These are phyloP conservation scores for Drosophila nr. perissopoda DNA, from an alignment of 2,888 invertebrate genomes.

Conservation along the genomic window DNA sequence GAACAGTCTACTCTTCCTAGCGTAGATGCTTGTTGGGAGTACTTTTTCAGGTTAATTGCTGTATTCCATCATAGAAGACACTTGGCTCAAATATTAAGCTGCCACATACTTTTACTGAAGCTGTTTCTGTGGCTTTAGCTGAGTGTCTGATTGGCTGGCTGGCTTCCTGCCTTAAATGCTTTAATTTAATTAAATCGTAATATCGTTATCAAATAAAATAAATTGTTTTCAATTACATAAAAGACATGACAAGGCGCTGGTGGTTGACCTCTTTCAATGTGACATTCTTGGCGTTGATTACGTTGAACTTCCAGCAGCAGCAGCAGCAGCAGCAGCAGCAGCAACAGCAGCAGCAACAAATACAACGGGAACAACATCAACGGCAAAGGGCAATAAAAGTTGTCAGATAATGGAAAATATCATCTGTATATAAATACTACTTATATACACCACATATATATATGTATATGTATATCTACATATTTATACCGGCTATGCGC, in stretches of 20 bases:
- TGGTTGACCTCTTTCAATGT: conserved; percentile 83
- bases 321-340: conserved; percentile 18
- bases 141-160: not conserved
- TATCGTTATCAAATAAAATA: conserved; percentile 80
- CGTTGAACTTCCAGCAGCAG: conserved; percentile 49
- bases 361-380: conserved; percentile 23
- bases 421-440: conserved; percentile 32
- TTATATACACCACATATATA: conserved; percentile 7
- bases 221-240: conserved; percentile 75
- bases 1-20: not conserved
- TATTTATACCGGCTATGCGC: conserved; percentile 47
- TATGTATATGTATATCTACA: conserved; percentile 17
- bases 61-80: not conserved
- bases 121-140: conserved; percentile 28
- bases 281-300: conserved; percentile 78
- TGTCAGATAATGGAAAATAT: conserved; percentile 65
- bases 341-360: conserved; percentile 20
- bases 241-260: conserved; percentile 74
- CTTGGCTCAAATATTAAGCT: not conserved
- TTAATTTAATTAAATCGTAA: conserved; percentile 74
- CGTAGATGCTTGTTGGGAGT: fast-evolving
- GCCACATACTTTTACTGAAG: not conserved
- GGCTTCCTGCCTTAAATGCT: conserved; percentile 59
- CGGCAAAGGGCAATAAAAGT: conserved; percentile 60
- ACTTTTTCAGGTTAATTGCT: not conserved